These are phyloP conservation scores for Archilochus colubris DNA, from an alignment of 2,113 vertebrate species.

Conservation along the genomic window DNA sequence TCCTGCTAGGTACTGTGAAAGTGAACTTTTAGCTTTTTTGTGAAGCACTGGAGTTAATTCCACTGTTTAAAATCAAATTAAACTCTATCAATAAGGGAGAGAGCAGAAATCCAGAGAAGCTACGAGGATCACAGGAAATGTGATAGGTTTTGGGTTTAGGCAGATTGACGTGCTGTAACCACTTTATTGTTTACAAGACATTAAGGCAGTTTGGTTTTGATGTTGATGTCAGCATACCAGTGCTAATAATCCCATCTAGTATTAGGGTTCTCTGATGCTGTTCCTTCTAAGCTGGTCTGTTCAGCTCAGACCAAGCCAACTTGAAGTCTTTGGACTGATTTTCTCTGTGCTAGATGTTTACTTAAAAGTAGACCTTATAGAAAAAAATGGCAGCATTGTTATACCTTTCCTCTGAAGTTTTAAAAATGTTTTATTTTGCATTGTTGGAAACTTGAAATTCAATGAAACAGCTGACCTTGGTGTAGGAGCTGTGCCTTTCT, in stretches of 20 bases:
- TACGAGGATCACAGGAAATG: neutral
- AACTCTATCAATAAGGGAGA: neutral
- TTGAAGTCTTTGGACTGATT: neutral
- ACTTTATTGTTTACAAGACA: neutral
- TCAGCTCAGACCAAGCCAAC: neutral
- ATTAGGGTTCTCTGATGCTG: neutral
- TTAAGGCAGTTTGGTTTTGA: neutral
- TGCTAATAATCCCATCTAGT: neutral
- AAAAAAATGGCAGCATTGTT: neutral
- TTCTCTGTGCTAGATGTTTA: neutral
- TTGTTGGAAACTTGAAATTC: conserved; percentile 30
- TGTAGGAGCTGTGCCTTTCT: conserved; percentile 26
- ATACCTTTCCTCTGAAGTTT: neutral
- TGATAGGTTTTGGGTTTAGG: neutral
- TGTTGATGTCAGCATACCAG: neutral
- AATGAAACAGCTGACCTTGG: conserved; percentile 13
- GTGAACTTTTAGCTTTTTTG: neutral
- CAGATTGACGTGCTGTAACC: neutral
- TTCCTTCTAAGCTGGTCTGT: neutral
- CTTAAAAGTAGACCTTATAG: neutral
- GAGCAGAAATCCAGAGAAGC: neutral
- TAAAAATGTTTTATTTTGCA: conserved; percentile 16
- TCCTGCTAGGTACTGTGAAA: neutral
- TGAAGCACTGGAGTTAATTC: neutral
- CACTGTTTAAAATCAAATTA: neutral